Percentiles rank a stretch among this genome's conserved stretches.
These are phyloP conservation scores for Teleogryllus occipitalis DNA, from an alignment of 1,140 invertebrate genomes.

Conservation along the genomic window DNA sequence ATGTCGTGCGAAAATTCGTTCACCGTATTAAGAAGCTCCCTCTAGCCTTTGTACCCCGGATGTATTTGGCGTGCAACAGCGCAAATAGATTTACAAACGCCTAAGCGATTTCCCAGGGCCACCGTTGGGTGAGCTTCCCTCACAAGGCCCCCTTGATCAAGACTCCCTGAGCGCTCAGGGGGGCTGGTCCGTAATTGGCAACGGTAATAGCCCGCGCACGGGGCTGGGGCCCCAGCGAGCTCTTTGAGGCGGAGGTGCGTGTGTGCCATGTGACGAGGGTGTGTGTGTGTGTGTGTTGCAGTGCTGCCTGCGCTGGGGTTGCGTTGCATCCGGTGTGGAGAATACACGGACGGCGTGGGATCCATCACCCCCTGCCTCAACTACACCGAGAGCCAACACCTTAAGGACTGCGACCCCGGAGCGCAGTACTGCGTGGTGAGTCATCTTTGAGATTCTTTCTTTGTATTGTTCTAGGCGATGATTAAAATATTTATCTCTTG, in stretches of 20 bases:
- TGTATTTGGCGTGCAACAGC: no score
- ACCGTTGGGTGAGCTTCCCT: neutral
- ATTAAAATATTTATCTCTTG: no score
- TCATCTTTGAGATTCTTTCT: no score
- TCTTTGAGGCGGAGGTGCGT: neutral
- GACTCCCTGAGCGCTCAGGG: neutral
- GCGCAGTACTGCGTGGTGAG: slow-evolving; percentile 65
- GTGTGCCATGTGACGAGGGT: neutral
- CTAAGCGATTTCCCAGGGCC: neutral
- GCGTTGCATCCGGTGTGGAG: slow-evolving; percentile 64
- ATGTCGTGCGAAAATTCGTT: no score
- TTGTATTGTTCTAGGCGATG: no score
- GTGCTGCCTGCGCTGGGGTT: slow-evolving; percentile 36
- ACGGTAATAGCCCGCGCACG: no score
- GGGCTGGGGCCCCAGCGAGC: no score
- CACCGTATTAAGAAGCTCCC: no score
- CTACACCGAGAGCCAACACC: slow-evolving; percentile 48
- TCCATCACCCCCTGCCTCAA: slow-evolving; percentile 73
- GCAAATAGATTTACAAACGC: no score
- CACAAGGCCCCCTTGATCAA: neutral
- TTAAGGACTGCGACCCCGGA: slow-evolving; percentile 50
- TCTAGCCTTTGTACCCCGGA: no score
- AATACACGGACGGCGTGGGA: slow-evolving; percentile 71
- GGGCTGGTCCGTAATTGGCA: no score
- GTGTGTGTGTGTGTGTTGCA: neutral